These are phyloP conservation scores for Ispidina picta DNA, from an alignment of 2,797 vertebrate genomes.

Conservation along the genomic window DNA sequence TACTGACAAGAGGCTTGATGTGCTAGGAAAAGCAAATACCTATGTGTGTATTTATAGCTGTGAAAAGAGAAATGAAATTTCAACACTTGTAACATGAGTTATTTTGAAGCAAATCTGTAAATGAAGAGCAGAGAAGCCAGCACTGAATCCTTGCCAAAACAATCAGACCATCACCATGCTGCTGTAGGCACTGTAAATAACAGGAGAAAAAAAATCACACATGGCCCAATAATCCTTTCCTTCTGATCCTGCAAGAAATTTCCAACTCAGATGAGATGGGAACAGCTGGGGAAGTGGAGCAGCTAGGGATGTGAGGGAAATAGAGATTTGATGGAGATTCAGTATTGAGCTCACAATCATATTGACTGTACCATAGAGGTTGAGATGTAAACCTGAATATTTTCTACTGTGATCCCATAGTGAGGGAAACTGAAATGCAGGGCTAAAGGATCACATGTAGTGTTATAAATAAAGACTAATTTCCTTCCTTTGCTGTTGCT, in stretches of 20 bases:
- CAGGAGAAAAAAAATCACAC: neutral
- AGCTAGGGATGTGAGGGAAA: neutral
- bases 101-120: neutral
- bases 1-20: neutral
- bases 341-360: neutral
- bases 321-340: neutral
- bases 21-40: neutral
- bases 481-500: neutral
- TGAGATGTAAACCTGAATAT: too few species aligned
- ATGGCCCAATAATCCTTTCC: neutral
- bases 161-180: neutral
- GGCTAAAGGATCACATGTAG: neutral
- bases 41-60: neutral
- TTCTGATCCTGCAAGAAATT: neutral
- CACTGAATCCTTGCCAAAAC: neutral
- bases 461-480: neutral
- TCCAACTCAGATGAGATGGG: neutral
- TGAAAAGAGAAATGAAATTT: neutral
- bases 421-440: neutral
- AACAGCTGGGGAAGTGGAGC: neutral
- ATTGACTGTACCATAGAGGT: neutral
- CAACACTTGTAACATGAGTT: neutral
- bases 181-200: neutral
- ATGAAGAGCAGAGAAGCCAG: neutral
- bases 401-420: neutral